Percentiles rank a stretch among this genome's conserved stretches.
phyloP scores from a whole-genome alignment of 2,888 invertebrate species.

The Conus canariensis region DNA sequence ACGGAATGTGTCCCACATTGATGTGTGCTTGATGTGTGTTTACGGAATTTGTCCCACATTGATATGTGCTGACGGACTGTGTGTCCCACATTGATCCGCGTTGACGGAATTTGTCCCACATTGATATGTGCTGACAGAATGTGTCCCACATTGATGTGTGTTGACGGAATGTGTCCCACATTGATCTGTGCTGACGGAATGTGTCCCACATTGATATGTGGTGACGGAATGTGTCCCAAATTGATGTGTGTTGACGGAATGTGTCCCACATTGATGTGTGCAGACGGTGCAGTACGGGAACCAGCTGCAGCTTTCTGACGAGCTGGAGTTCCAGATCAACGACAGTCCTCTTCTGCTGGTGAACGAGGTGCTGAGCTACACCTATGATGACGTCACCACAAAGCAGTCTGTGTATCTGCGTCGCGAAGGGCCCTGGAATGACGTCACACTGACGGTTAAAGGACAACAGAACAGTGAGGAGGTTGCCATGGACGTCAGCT shows the following conservation, averaged over 20 bases:
- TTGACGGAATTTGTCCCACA: no score
- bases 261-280: background rate
- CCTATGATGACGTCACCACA: background rate
- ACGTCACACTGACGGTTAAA: constrained; percentile 29
- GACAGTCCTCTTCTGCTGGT: constrained; percentile 9
- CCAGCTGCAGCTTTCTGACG: background rate
- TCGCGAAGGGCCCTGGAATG: constrained; percentile 34
- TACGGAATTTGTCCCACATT: no score
- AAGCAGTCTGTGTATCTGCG: background rate
- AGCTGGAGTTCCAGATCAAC: background rate
- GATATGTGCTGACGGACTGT: no score
- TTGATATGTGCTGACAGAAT: no score
- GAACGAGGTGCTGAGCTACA: background rate
- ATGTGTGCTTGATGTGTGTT: no score
- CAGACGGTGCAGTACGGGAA: constrained; percentile 25
- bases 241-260: background rate
- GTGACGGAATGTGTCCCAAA: no score
- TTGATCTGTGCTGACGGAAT: no score
- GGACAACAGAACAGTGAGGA: constrained; percentile 14
- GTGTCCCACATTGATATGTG: no score
- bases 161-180: no score
- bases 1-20: background rate
- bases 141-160: no score
- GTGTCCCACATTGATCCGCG: no score
- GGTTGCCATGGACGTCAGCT: background rate